A percentile compares a stretch with the other conserved stretches of the same genome.
phyloP scores from a whole-genome alignment of 2,888 invertebrate species.

The Mactromeris polynyma region DNA sequence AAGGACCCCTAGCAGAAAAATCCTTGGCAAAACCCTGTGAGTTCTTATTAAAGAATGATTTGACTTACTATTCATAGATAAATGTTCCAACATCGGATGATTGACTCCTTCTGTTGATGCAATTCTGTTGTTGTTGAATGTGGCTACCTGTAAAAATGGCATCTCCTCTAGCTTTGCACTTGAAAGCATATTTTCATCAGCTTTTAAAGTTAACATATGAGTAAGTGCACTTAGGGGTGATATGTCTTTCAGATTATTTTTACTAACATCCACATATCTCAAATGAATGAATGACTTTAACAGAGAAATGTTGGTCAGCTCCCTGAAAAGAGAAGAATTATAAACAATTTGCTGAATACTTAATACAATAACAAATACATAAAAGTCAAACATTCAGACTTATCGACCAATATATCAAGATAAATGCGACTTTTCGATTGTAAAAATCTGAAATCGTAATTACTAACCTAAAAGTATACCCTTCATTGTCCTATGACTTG shows the following conservation, averaged over 20 bases:
- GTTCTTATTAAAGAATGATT: slow-evolving; percentile 35
- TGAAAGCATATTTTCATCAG: slow-evolving; percentile 85
- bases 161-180: slow-evolving; percentile 84
- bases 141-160: slow-evolving; percentile 86
- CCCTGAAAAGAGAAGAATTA: slow-evolving; percentile 76
- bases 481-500: no score
- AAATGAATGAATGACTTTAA: slow-evolving; percentile 86
- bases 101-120: slow-evolving; percentile 84
- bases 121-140: slow-evolving; percentile 86
- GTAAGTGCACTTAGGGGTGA: slow-evolving; percentile 84
- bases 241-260: slow-evolving; percentile 86
- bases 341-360: background rate
- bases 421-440: no score
- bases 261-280: slow-evolving; percentile 86
- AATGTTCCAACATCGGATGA: slow-evolving; percentile 86
- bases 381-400: no score
- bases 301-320: slow-evolving; percentile 85
- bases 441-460: no score
- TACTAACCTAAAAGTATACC: no score
- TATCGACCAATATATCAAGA: no score
- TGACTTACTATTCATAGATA: slow-evolving; percentile 86
- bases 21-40: no score
- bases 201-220: slow-evolving; percentile 86
- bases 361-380: background rate
- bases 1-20: no score